Base-by-base conservation (phyloP, 92 coral and sea anemone genomes). In the Anthopleura xanthogrammica region DNA sequence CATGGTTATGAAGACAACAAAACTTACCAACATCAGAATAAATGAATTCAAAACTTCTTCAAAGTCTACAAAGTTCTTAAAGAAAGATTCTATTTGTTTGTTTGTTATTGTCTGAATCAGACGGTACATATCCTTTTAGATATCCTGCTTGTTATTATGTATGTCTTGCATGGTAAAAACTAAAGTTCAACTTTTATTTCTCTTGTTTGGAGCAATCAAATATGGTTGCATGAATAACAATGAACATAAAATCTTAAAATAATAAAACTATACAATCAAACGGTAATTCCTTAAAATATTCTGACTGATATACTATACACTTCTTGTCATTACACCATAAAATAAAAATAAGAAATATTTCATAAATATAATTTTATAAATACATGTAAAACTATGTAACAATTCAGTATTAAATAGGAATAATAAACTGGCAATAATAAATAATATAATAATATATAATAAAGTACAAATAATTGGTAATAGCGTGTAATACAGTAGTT, bases 1-100 rank as follows among this genome's bases (percentile, higher is more conserved):
- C 79, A 85, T 20, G 75, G 88, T 85, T 85, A 85, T 85, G 88
- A 73, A 85, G 83, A 85, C 55, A 56, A 85, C 75, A 78, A 60
- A 76, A 79, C 83, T 60, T 24, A 78, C 80, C 88, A 85, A 85
- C 57, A 83, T 68, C 74, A 58, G 73, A 57, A 83, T 19, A 71
- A 52, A 54, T 83, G 20, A 20, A 74, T 29, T 41, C 0, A n/a
- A 43, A 76, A 41, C 13, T 52, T 76, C 43, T 68, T 68, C 74
- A 68, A 68, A 68, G 16, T 29, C 41, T 29, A 23, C 3, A 4
- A 62, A 19, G 17, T 5, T 4, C 70, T 22, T 62, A 19, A 62
- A 62, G 70, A 62, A 19, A 62, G 23, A 62, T 68, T 68, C 19
- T 12, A 29, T 7, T 29, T 29, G 36, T 23, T 7, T 5, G 29